phyloP scores from a whole-genome alignment of 2,113 vertebrate species.

The Spheniscus mendiculus region DNA sequence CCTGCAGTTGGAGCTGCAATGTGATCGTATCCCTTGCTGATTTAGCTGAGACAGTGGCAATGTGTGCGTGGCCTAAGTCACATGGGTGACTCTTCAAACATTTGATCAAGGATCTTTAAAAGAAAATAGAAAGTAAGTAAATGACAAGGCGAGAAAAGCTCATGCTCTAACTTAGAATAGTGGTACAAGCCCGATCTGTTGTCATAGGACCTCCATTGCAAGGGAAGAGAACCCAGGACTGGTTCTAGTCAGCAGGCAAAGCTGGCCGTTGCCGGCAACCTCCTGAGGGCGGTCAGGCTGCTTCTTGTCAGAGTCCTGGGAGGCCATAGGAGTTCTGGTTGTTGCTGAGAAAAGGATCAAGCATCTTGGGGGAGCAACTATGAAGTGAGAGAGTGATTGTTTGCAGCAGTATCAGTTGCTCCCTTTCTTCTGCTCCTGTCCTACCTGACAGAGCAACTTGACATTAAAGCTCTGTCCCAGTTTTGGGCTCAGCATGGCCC shows the following conservation, averaged over 20 bases:
- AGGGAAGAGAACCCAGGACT: not conserved
- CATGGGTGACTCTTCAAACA: not conserved
- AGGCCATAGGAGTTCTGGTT: not conserved
- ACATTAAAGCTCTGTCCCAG: not conserved
- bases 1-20: not conserved
- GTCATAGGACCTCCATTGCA: not conserved
- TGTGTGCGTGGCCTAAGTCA: not conserved
- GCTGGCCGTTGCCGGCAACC: not conserved
- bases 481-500: not conserved
- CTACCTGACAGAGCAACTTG: not conserved
- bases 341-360: not conserved
- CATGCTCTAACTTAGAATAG: not conserved
- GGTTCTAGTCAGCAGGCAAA: not conserved
- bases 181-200: not conserved
- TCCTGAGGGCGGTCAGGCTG: not conserved
- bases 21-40: fast-evolving
- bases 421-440: not conserved
- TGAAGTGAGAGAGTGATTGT: not conserved
- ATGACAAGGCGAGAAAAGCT: not conserved
- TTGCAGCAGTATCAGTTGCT: not conserved
- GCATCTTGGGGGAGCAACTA: not conserved
- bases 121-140: not conserved
- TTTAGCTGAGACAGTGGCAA: not conserved
- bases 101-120: not conserved
- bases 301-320: not conserved